phyloP scores from a whole-genome alignment of 1,140 invertebrate species.

The Mizuhopecten yessoensis region DNA sequence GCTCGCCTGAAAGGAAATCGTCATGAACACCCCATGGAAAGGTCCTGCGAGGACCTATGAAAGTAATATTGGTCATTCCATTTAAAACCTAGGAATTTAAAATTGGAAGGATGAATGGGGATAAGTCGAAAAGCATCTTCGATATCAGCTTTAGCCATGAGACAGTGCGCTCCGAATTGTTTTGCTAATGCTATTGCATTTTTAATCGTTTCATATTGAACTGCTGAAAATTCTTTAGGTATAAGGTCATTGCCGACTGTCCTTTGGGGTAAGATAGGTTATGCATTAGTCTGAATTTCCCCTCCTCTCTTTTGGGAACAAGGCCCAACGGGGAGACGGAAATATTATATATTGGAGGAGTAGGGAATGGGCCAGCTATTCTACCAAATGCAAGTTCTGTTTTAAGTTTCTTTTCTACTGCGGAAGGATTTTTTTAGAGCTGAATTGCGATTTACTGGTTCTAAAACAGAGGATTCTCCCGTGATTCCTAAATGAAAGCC shows the following conservation, averaged over 20 bases:
- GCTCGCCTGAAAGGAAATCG: constrained; percentile 47
- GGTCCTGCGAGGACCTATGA: constrained; percentile 52
- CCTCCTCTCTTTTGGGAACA: constrained; percentile 36
- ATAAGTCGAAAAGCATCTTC: constrained; percentile 56
- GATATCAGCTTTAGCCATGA: constrained; percentile 59
- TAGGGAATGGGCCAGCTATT: constrained; percentile 49
- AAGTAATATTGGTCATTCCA: constrained; percentile 43
- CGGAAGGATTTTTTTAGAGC: not conserved
- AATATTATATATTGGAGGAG: constrained; percentile 44
- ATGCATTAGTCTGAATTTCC: constrained; percentile 57
- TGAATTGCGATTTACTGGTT: not conserved
- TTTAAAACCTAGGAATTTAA: constrained; percentile 51
- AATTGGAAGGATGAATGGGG: constrained; percentile 51
- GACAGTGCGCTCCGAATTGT: constrained; percentile 42
- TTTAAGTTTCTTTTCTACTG: constrained; percentile 24
- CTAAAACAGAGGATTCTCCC: not conserved
- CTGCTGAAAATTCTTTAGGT: constrained; percentile 30
- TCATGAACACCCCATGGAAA: constrained; percentile 46
- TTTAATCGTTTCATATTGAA: constrained; percentile 57
- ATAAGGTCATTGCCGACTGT: constrained; percentile 54
- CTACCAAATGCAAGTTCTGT: constrained; percentile 45
- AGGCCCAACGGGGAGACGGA: constrained; percentile 49
- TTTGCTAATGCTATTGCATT: constrained; percentile 46
- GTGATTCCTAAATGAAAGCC: not conserved
- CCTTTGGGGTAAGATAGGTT: constrained; percentile 54